Conservation (phyloP, 2,888 invertebrate genomes). For the Melanargia galathea region DNA sequence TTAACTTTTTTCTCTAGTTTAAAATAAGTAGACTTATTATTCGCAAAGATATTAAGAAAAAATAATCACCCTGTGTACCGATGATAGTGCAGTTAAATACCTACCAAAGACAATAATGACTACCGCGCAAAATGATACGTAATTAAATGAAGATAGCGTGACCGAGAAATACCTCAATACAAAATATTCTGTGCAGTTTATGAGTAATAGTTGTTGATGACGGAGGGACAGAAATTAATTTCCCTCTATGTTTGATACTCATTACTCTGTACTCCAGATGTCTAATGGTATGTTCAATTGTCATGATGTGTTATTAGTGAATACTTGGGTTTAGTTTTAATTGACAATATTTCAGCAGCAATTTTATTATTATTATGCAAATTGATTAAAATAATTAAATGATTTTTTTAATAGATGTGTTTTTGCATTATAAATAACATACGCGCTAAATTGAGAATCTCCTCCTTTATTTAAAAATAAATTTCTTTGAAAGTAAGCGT, state of each 20-base stretch:
- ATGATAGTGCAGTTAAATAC: background rate
- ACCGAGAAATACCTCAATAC: conserved; percentile 29
- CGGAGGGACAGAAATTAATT: conserved; percentile 40
- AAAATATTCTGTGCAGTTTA: conserved; percentile 34
- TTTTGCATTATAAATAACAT: no score
- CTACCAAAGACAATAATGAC: background rate
- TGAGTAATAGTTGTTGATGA: conserved; percentile 38
- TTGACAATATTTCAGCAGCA: background rate
- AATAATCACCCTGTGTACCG: background rate
- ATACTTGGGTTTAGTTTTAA: background rate
- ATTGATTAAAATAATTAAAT: no score
- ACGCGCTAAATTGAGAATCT: no score
- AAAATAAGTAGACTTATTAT: no score
- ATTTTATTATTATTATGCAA: no score
- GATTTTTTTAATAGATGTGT: no score
- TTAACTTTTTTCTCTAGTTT: no score
- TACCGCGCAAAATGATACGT: conserved; percentile 21
- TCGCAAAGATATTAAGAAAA: background rate
- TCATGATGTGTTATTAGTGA: background rate
- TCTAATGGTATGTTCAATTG: conserved; percentile 31
- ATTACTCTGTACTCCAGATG: conserved; percentile 27
- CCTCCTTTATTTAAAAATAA: no score
- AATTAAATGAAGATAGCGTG: conserved; percentile 44
- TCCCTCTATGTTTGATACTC: conserved; percentile 36
- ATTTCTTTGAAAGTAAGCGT: no score